These are phyloP conservation scores for Apeira syringaria DNA, from an alignment of 2,888 invertebrate genomes.

Conservation along the genomic window DNA sequence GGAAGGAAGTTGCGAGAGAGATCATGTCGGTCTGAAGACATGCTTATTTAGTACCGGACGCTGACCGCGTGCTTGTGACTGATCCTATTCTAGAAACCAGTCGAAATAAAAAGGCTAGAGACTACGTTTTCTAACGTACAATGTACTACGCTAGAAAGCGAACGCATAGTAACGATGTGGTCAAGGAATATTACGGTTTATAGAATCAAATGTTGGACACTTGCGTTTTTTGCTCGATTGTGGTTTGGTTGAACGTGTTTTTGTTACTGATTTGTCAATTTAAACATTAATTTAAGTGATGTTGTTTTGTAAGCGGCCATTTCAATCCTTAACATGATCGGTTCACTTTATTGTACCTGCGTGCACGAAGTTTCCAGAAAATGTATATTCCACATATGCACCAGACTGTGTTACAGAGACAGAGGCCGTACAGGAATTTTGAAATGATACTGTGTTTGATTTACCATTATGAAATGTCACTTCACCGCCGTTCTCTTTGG, in stretches of 20 bases:
- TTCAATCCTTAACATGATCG: not conserved
- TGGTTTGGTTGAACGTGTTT: constrained; percentile 4
- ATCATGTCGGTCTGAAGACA: constrained; percentile 25
- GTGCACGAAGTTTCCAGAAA: too few species aligned
- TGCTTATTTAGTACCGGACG: constrained; percentile 33
- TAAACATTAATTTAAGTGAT: not conserved
- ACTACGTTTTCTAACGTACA: constrained; percentile 29
- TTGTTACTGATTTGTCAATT: constrained; percentile 4
- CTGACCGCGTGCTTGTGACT: constrained; percentile 23
- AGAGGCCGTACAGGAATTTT: too few species aligned
- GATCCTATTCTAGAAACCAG: constrained; percentile 36
- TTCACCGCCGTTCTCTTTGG: too few species aligned
- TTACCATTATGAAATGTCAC: too few species aligned
- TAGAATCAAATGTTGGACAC: constrained; percentile 16
- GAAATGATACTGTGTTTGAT: too few species aligned
- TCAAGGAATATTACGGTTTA: constrained; percentile 22
- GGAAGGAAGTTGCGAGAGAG: constrained; percentile 34
- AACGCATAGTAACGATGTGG: constrained; percentile 18
- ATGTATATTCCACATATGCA: too few species aligned
- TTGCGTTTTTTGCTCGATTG: constrained; percentile 13
- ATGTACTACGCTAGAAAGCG: constrained; percentile 23
- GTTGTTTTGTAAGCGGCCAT: not conserved
- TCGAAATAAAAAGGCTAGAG: constrained; percentile 26
- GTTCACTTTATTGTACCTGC: too few species aligned
- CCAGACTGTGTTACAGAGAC: too few species aligned